These are phyloP conservation scores for Thyatira batis DNA, from an alignment of 2,888 invertebrate species.

Conservation along the genomic window DNA sequence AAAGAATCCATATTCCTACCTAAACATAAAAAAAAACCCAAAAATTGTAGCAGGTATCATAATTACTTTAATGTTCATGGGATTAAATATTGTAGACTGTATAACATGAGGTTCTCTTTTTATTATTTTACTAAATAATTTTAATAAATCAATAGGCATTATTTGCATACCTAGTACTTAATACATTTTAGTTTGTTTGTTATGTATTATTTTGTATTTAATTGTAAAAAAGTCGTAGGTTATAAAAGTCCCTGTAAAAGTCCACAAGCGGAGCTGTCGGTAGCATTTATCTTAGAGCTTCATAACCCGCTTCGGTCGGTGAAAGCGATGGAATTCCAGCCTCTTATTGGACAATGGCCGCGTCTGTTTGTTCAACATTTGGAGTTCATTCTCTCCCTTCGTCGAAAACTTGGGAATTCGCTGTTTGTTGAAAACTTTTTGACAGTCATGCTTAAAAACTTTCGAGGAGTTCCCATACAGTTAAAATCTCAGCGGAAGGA, in stretches of 20 bases:
- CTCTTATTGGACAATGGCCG: slow-evolving; percentile 52
- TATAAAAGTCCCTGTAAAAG: slow-evolving; percentile 18
- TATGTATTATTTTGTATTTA: neutral
- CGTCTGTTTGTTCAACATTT: slow-evolving; percentile 44
- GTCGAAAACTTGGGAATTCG: slow-evolving; percentile 29
- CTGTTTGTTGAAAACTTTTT: slow-evolving; percentile 22
- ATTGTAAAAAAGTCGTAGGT: slow-evolving; percentile 16
- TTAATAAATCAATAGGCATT: no score
- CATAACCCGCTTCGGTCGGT: slow-evolving; percentile 47
- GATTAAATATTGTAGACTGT: no score
- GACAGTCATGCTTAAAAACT: neutral
- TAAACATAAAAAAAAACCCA: no score
- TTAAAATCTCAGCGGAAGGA: neutral
- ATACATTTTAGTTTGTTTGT: no score
- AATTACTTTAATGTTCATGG: no score
- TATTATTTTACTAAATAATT: no score
- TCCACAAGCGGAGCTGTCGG: slow-evolving; percentile 26
- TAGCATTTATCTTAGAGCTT: slow-evolving; percentile 52
- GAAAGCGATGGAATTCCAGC: slow-evolving; percentile 54
- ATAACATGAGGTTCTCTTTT: no score
- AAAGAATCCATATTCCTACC: no score
- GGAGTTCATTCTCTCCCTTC: slow-evolving; percentile 34
- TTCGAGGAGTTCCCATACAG: neutral
- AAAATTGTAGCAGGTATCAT: no score
- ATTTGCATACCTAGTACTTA: no score